A percentile compares a stretch with the other conserved stretches of the same genome.
These are phyloP conservation scores for Ptychadena robeensis DNA, from an alignment of 2,797 vertebrate species.

Conservation along the genomic window DNA sequence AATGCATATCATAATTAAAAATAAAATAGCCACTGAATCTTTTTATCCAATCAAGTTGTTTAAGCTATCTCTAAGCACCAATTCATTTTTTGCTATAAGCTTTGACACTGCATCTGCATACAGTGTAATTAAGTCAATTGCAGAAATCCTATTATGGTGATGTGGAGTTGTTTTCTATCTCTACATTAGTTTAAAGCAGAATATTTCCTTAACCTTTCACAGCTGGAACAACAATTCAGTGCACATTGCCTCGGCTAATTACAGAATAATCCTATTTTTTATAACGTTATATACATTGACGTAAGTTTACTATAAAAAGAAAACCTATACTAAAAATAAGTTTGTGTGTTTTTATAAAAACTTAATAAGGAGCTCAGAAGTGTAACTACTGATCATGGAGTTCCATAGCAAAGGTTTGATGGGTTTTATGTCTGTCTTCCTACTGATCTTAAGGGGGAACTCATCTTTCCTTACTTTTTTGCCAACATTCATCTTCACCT, in stretches of 20 bases:
- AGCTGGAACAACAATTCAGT: background rate
- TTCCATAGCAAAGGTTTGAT: too few species aligned
- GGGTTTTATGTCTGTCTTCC: too few species aligned
- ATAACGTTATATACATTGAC: background rate
- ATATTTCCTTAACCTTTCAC: slow-evolving; percentile 11
- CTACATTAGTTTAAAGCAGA: slow-evolving; percentile 17
- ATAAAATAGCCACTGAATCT: slow-evolving; percentile 55
- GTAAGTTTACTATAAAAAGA: background rate
- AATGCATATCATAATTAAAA: slow-evolving; percentile 57
- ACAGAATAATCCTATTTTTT: slow-evolving; percentile 18
- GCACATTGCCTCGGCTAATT: background rate
- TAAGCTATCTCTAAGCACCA: slow-evolving; percentile 46
- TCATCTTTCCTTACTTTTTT: too few species aligned
- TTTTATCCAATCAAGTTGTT: slow-evolving; percentile 54
- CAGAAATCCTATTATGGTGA: slow-evolving; percentile 45
- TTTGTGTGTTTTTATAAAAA: background rate
- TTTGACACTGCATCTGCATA: slow-evolving; percentile 43
- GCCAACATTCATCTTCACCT: too few species aligned
- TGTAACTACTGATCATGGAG: too few species aligned
- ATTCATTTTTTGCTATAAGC: slow-evolving; percentile 51
- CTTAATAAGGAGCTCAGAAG: too few species aligned
- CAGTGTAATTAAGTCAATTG: slow-evolving; percentile 49
- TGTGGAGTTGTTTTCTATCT: slow-evolving; percentile 18
- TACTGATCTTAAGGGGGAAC: too few species aligned
- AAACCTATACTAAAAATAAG: background rate